Evolutionary conservation across 2,113 vertebrate genomes (phyloP), one percentile per base, ranked within the genome.

Genomic region (Semnopithecus entellus): DNA sequence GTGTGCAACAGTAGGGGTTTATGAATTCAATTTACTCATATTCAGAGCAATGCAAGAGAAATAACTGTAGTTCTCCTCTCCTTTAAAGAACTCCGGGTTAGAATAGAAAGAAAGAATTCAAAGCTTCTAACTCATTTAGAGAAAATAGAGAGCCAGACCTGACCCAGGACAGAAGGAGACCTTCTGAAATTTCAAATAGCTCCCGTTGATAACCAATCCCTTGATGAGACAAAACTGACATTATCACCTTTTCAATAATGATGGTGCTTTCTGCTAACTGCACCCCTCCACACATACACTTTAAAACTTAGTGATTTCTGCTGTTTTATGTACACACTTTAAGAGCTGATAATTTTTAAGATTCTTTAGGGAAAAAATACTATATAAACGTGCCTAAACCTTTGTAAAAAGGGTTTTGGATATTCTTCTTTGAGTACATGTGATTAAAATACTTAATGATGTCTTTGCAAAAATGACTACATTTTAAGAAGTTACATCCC

Each of bases 1-100:
- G 78, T 93, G 73, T 90, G 59, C 79, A 92, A 7, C 96, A 80
- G 97, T 86, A 18, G 92, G 96, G 88, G 96, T 6, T 91, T 87
- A 68, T 95, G 95, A 95, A 98, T 98, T 97, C 97, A 97, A 97
- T 98, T 96, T 97, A 94, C 94, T 96, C 94, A 95, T 97, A 96
- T 95, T 97, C 97, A 86, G 95, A 96, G 81, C 66, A 90, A 93
- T 83, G 38, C 72, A 98, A 90, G 66, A 93, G 96, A 96, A 96
- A 97, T 83, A 40, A 94, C 55, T 59, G 0, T 12, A 95, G 72
- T 73, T 70, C 52, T 10, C 88, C 13, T 68, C 30, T n/a, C 35
- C 91, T 43, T 87, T 72, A 86, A 40, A 88, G 55, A 90, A 66
- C n/a, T 96, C 75, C 82, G 55, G 3, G 14, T 79, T 90, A 45